Conservation (phyloP, 1,140 invertebrate species). For the Zaprionus nigranus region DNA sequence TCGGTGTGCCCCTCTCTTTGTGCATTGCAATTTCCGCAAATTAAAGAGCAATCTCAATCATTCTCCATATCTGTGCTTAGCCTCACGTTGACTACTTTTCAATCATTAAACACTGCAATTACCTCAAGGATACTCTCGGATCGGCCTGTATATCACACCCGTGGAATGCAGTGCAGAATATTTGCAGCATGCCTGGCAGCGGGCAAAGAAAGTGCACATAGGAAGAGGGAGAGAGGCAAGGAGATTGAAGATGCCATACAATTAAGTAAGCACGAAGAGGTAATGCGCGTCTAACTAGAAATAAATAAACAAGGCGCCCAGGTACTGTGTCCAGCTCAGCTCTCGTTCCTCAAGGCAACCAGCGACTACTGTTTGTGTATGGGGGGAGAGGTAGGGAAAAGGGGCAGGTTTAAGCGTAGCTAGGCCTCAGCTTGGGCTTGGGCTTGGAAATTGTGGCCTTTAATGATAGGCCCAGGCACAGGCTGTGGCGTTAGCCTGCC, state of each 20-base stretch:
- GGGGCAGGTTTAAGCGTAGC: neutral
- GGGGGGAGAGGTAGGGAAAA: neutral
- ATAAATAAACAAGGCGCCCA: conserved; percentile 76
- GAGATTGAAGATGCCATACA: conserved; percentile 54
- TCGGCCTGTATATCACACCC: conserved; percentile 43
- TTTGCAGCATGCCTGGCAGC: conserved; percentile 22
- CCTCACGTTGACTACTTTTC: conserved; percentile 70
- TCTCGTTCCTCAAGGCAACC: conserved; percentile 6
- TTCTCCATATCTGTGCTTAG: conserved; percentile 72
- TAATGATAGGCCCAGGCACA: conserved; percentile 67
- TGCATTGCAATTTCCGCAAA: conserved; percentile 75
- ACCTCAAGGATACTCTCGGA: conserved; percentile 60
- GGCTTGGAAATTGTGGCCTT: too few relatives aligned
- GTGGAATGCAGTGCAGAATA: conserved; percentile 42
- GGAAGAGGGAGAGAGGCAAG: neutral
- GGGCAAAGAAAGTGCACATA: conserved; percentile 9
- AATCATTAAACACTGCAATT: conserved; percentile 76
- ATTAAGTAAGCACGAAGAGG: conserved; percentile 72
- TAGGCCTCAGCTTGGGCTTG: too few relatives aligned
- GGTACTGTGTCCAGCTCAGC: conserved; percentile 2
- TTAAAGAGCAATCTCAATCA: conserved; percentile 78
- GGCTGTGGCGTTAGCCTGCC: conserved; percentile 56
- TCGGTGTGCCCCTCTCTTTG: neutral
- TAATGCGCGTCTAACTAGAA: conserved; percentile 78
- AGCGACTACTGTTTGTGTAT: conserved; percentile 50